phyloP scores from a whole-genome alignment of 2,888 invertebrate genomes.

The Cheilosia vulpina region DNA sequence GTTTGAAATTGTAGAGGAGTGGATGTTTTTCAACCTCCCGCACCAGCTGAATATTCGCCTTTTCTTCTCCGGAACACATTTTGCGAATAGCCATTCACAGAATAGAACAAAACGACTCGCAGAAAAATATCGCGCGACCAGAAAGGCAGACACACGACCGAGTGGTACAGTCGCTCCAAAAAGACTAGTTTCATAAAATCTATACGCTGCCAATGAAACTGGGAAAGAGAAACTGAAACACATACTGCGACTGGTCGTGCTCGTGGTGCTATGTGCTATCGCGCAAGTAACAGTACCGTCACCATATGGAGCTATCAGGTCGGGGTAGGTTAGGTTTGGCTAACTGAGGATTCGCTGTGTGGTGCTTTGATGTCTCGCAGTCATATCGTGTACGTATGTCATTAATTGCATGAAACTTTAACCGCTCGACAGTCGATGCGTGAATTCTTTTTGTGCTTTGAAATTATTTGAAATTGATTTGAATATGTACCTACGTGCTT shows the following conservation, averaged over 20 bases:
- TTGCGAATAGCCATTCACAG: neutral
- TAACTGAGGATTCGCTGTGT: too few species aligned
- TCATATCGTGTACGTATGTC: neutral
- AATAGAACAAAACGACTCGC: too few species aligned
- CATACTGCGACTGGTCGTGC: constrained; percentile 1
- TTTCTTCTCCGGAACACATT: constrained; percentile 26
- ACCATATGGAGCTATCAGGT: neutral
- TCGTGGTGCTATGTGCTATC: neutral
- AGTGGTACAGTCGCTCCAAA: constrained; percentile 22
- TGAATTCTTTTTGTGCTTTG: too few species aligned
- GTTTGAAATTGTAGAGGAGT: constrained; percentile 15
- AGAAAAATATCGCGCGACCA: neutral
- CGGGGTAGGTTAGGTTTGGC: neutral
- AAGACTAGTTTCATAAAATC: constrained; percentile 40
- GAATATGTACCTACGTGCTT: too few species aligned
- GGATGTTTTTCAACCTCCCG: constrained; percentile 36
- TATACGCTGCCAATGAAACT: constrained; percentile 14
- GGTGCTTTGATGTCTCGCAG: neutral
- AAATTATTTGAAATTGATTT: too few species aligned
- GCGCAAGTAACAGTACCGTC: neutral
- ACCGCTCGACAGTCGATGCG: too few species aligned
- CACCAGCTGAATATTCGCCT: constrained; percentile 12
- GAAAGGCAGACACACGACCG: neutral
- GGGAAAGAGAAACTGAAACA: neutral
- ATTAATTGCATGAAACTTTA: too few species aligned